phyloP scores from a whole-genome alignment of 2,888 invertebrate genomes.

The Tenthredo amoena region DNA sequence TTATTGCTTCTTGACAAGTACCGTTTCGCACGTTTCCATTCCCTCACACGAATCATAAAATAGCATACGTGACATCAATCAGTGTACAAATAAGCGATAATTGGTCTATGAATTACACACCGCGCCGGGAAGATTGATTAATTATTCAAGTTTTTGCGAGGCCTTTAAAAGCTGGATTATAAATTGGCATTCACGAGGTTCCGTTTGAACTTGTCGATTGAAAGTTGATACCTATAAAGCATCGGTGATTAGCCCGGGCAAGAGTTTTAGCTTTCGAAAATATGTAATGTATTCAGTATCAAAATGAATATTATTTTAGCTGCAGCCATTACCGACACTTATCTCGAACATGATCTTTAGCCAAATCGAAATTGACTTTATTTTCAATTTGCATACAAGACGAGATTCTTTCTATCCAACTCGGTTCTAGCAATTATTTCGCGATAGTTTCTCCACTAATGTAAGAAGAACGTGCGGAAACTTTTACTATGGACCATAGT shows the following conservation, averaged over 20 bases:
- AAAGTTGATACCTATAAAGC: not conserved
- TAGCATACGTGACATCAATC: not conserved
- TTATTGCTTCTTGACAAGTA: not conserved
- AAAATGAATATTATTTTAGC: not conserved
- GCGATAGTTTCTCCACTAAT: not conserved
- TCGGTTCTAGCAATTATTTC: not conserved
- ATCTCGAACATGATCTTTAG: not conserved
- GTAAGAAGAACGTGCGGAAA: not conserved
- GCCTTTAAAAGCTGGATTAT: not conserved
- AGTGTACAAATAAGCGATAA: not conserved
- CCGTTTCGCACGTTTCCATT: not conserved
- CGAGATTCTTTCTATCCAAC: not conserved
- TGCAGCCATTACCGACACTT: not conserved
- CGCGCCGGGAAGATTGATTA: not conserved
- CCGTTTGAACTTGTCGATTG: not conserved
- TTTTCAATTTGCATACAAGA: not conserved
- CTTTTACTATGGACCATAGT: not conserved
- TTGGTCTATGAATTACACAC: not conserved
- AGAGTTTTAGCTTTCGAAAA: not conserved
- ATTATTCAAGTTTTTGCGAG: not conserved
- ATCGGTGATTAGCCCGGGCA: not conserved
- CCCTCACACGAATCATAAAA: not conserved
- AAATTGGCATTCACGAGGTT: not conserved
- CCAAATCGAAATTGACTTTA: not conserved
- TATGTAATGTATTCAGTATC: not conserved